Evolutionary conservation across 2,113 vertebrate species (phyloP).

Genomic region (Strix aluco): DNA sequence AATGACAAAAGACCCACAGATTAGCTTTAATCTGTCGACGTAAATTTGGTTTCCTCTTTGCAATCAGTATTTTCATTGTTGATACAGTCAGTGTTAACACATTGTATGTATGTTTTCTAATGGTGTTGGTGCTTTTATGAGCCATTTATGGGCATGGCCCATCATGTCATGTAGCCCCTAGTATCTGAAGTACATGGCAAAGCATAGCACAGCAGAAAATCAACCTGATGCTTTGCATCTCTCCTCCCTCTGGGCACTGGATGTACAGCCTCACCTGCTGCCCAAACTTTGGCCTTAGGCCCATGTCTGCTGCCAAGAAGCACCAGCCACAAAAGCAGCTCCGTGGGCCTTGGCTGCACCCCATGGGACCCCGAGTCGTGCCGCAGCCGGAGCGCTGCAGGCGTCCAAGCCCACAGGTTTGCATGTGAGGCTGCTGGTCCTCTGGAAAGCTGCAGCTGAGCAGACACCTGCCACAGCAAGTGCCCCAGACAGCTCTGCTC

Average conservation of each 20-base stretch:
- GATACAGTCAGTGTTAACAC: neutral
- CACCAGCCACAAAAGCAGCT: neutral
- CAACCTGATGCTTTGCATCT: neutral
- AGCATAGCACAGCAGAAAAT: neutral
- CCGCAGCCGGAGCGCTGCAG: fast-evolving
- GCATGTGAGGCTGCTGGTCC: neutral
- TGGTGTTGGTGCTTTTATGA: neutral
- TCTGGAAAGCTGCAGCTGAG: neutral
- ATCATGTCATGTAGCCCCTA: fast-evolving
- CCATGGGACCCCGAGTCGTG: fast-evolving
- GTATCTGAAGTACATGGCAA: neutral
- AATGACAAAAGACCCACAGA: neutral
- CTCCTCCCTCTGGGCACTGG: neutral
- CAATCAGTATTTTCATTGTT: neutral
- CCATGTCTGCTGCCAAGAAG: fast-evolving
- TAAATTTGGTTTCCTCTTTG: slow-evolving; percentile 7
- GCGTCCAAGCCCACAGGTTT: neutral
- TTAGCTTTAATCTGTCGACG: neutral
- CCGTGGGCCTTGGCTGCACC: fast-evolving
- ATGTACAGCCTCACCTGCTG: neutral
- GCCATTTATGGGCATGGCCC: fast-evolving
- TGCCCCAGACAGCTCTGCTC: fast-evolving
- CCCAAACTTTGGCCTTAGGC: neutral
- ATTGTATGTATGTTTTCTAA: neutral
- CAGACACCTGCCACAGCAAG: neutral